A percentile compares a stretch with the other conserved stretches of the same genome.
phyloP scores from a whole-genome alignment of 2,113 vertebrate species.

The Dipodomys stephensi region DNA sequence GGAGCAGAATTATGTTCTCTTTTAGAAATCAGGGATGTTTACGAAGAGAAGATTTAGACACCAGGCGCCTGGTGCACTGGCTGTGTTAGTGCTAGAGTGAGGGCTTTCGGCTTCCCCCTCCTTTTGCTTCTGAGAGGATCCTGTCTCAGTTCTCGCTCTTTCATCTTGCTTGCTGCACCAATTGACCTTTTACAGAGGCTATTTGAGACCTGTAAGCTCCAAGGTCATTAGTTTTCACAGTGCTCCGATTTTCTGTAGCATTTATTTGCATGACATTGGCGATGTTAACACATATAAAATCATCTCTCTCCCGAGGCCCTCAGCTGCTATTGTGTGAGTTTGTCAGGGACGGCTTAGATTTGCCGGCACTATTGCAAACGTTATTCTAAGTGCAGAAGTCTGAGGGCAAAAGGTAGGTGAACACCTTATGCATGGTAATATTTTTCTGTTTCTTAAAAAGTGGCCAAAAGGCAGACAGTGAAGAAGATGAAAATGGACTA shows the following conservation, averaged over 20 bases:
- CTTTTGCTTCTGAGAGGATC: constrained; percentile 30
- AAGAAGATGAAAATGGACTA: not conserved
- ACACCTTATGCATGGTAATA: not conserved
- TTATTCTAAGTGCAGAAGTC: not conserved
- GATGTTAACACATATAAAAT: constrained; percentile 59
- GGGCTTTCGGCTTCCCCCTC: not conserved
- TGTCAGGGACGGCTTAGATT: not conserved
- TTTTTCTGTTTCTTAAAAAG: not conserved
- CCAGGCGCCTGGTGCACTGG: constrained; percentile 60
- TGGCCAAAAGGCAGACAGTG: not conserved
- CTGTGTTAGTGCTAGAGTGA: not conserved
- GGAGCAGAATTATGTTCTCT: constrained; percentile 80
- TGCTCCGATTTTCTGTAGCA: constrained; percentile 63
- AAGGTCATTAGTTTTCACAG: constrained; percentile 27
- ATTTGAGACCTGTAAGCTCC: constrained; percentile 52
- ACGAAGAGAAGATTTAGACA: constrained; percentile 65
- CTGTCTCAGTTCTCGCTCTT: constrained; percentile 26
- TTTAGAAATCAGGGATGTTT: constrained; percentile 78
- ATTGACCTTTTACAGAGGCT: constrained; percentile 69
- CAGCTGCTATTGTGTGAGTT: not conserved
- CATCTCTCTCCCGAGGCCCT: not conserved
- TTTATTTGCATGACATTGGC: constrained; percentile 72
- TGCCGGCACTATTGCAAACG: not conserved
- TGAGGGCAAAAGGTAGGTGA: constrained; percentile 5
- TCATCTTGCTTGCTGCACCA: constrained; percentile 64